A percentile compares a stretch with the other conserved stretches of the same genome.
Conservation (phyloP, 2,888 invertebrate genomes). For the Ellobium chinense region DNA sequence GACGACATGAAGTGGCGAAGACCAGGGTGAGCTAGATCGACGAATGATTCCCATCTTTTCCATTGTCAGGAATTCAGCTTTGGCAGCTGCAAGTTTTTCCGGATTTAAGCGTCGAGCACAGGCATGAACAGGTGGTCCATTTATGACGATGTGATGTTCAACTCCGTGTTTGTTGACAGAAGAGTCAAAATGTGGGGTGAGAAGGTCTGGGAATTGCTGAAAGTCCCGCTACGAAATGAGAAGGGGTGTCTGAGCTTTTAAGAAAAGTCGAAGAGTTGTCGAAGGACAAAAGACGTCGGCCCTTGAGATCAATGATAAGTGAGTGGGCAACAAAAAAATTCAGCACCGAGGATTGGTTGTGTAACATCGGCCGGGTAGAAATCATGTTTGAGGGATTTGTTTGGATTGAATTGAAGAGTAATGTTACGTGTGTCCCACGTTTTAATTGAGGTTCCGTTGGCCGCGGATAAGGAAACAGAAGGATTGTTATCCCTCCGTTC, state of each 20-base stretch:
- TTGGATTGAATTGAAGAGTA: not conserved
- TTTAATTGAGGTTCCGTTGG: constrained; percentile 25
- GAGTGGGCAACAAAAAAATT: constrained; percentile 15
- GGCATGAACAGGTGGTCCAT: constrained; percentile 12
- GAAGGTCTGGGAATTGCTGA: constrained; percentile 20
- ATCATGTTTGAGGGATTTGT: not conserved
- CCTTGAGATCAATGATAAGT: constrained; percentile 26
- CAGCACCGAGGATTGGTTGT: constrained; percentile 27
- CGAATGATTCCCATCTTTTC: constrained; percentile 39
- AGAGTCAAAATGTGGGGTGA: constrained; percentile 17
- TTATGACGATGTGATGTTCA: constrained; percentile 29
- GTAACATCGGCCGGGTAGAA: constrained; percentile 39
- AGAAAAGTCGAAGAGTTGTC: constrained; percentile 20
- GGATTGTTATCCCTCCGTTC: constrained; percentile 4
- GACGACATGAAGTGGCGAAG: constrained; percentile 41
- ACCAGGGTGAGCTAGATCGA: constrained; percentile 19
- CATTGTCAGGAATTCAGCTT: constrained; percentile 34
- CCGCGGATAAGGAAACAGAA: constrained; percentile 8
- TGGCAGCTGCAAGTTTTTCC: constrained; percentile 27
- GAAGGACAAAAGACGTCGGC: constrained; percentile 14
- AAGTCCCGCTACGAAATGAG: not conserved
- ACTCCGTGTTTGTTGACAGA: constrained; percentile 23
- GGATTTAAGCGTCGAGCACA: constrained; percentile 12
- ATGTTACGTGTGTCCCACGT: constrained; percentile 23
- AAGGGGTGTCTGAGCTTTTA: not conserved